phyloP scores from a whole-genome alignment of 2,113 vertebrate genomes.

The Carlito syrichta region DNA sequence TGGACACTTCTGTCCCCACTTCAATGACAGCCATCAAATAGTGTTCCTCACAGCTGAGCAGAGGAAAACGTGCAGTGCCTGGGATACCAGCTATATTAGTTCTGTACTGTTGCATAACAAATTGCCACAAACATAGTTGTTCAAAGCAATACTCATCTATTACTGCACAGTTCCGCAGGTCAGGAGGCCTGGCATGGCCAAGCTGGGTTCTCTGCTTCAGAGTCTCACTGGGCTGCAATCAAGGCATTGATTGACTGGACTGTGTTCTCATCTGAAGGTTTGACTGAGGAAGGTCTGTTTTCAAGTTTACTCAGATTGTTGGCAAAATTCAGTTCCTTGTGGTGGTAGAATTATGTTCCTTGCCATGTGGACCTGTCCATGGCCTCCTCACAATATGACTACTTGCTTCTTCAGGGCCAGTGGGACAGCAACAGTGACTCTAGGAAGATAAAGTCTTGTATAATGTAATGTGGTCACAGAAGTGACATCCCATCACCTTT shows the following conservation, averaged over 20 bases:
- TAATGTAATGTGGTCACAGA: not conserved
- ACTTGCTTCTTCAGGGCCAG: not conserved
- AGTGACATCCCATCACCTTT: not conserved
- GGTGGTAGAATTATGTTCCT: not conserved
- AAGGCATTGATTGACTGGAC: fast-evolving
- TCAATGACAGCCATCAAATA: too few species aligned
- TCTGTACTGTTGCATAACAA: not conserved
- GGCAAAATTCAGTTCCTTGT: not conserved
- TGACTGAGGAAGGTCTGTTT: not conserved
- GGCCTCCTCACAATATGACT: not conserved
- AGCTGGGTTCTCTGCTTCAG: not conserved
- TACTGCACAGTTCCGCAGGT: not conserved
- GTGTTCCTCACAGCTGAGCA: too few species aligned
- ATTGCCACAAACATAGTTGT: not conserved
- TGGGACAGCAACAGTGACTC: not conserved
- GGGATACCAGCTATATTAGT: fast-evolving
- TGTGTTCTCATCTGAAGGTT: not conserved
- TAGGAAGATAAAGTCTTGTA: not conserved
- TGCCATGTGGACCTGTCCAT: not conserved
- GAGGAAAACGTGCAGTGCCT: not conserved
- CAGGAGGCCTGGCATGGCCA: not conserved
- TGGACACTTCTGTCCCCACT: not conserved
- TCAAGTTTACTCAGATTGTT: not conserved
- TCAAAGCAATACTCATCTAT: not conserved
- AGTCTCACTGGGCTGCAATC: not conserved